Conservation (phyloP, 2,797 vertebrate genomes). For the Urosaurus nigricauda region DNA sequence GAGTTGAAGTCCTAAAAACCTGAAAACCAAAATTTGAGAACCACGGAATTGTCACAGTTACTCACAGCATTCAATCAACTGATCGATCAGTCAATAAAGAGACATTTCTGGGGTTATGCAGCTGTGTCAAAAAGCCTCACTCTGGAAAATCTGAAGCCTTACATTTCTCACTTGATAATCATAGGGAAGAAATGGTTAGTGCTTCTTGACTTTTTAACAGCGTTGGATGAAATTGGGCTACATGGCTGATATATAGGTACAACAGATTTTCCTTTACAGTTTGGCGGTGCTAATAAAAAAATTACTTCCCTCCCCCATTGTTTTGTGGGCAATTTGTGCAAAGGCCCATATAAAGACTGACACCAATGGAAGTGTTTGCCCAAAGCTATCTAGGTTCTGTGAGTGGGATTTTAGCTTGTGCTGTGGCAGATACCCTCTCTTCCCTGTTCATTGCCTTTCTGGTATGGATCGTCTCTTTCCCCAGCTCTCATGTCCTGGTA, state of each 20-base stretch:
- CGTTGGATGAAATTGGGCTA: background rate
- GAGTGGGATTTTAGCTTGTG: too few relatives aligned
- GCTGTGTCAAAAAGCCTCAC: background rate
- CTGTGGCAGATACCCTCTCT: background rate
- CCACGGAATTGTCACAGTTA: too few relatives aligned
- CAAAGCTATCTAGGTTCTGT: background rate
- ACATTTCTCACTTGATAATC: background rate
- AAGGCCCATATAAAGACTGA: background rate
- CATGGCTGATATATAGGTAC: background rate
- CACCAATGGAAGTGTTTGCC: too few relatives aligned
- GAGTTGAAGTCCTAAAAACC: too few relatives aligned
- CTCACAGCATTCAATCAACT: too few relatives aligned
- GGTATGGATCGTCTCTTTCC: background rate
- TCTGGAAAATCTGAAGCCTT: background rate
- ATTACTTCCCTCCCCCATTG: background rate
- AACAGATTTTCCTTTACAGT: background rate
- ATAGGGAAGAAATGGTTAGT: background rate
- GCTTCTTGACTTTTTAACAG: background rate
- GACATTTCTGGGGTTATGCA: too few relatives aligned
- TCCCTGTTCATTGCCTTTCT: background rate
- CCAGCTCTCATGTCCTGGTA: background rate
- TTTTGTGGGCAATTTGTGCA: background rate
- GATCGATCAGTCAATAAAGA: too few relatives aligned
- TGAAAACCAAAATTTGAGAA: too few relatives aligned
- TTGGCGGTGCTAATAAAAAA: background rate